These are phyloP conservation scores for Stomorhina lunata DNA, from an alignment of 2,888 invertebrate species.

Conservation along the genomic window DNA sequence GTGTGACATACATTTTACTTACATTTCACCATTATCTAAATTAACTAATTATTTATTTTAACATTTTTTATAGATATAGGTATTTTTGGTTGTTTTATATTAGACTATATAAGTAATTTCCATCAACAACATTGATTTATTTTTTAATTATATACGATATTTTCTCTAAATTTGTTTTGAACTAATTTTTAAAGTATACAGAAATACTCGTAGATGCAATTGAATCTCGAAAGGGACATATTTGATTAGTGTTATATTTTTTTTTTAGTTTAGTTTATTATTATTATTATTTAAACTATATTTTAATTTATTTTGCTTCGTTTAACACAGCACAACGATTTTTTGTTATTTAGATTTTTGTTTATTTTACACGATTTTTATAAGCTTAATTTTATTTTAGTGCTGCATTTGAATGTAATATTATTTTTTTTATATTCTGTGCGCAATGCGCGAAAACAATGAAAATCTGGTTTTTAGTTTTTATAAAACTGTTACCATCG, in stretches of 20 bases:
- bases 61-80: neutral
- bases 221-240: neutral
- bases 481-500: neutral
- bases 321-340: neutral
- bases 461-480: neutral
- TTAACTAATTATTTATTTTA: neutral
- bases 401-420: neutral
- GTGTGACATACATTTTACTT: constrained; percentile 25
- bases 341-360: neutral
- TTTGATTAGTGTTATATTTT: neutral
- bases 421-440: neutral
- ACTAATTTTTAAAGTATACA: neutral
- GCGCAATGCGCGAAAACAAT: constrained; percentile 22
- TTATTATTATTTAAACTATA: neutral
- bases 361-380: neutral
- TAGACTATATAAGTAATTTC: neutral
- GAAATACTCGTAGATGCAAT: neutral
- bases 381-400: constrained; percentile 3
- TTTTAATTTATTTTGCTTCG: neutral
- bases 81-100: neutral
- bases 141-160: neutral
- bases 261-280: neutral
- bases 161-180: constrained; percentile 3
- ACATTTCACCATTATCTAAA: constrained; percentile 25
- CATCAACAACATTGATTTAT: neutral